Evolutionary conservation across 2,797 vertebrate genomes (phyloP).

Genomic region (Propithecus deckenii): DNA sequence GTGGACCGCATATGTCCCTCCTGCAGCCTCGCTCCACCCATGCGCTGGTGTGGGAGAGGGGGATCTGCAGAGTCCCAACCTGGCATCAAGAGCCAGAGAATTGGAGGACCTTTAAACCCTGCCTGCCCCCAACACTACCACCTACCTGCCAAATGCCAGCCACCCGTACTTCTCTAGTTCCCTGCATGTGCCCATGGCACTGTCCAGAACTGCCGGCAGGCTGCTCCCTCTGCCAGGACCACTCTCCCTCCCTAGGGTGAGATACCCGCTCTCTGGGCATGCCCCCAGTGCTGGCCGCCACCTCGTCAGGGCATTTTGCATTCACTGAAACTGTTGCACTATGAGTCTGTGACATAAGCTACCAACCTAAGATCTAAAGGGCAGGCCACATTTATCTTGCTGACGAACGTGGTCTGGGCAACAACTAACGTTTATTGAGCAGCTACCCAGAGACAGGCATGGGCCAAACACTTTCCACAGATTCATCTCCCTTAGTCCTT

Average conservation of each 20-base stretch:
- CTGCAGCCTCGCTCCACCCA: not conserved
- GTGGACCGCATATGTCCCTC: not conserved
- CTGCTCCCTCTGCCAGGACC: not conserved
- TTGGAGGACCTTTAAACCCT: not conserved
- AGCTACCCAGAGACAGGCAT: not conserved
- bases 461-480: not conserved
- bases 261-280: not conserved
- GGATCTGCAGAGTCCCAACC: not conserved
- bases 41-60: not conserved
- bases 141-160: not conserved
- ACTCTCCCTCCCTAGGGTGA: not conserved
- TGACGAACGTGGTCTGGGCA: not conserved
- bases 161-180: not conserved
- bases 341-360: not conserved
- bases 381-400: not conserved
- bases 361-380: not conserved
- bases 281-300: not conserved
- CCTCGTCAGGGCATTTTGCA: not conserved
- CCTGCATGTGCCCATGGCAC: not conserved
- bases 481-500: not conserved
- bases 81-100: not conserved
- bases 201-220: not conserved
- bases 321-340: not conserved
- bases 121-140: fast-evolving
- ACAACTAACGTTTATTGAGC: not conserved